These are phyloP conservation scores for Artemia sinica DNA, from an alignment of 2,888 invertebrate genomes.

Conservation along the genomic window DNA sequence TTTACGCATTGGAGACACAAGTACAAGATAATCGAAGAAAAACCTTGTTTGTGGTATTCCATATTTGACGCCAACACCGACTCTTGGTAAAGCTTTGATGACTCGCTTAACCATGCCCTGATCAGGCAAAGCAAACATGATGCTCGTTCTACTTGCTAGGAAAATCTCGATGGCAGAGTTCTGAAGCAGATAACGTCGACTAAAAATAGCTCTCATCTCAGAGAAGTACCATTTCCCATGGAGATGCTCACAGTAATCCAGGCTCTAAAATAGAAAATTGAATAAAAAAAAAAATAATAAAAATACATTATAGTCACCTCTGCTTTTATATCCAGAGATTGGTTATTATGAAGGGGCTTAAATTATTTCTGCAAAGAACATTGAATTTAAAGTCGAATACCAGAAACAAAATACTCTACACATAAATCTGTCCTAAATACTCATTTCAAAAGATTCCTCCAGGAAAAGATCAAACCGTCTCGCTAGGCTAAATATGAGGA, in stretches of 20 bases:
- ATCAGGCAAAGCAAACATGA: slow-evolving; percentile 95
- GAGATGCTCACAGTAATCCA: slow-evolving; percentile 93
- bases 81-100: slow-evolving; percentile 86
- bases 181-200: slow-evolving; percentile 84
- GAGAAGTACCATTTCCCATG: slow-evolving; percentile 99
- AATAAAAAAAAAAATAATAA: slow-evolving; percentile 23
- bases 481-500: no score
- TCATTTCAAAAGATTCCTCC: no score
- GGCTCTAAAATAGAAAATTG: slow-evolving; percentile 54
- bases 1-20: no score
- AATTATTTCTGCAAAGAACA: no score
- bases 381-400: no score
- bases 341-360: no score
- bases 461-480: no score
- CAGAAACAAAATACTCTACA: no score
- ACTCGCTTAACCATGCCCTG: slow-evolving; percentile 94
- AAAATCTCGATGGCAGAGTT: slow-evolving; percentile 96
- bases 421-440: no score
- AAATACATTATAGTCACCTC: not conserved
- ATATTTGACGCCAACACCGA: slow-evolving; percentile 98
- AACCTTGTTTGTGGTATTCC: slow-evolving; percentile 93
- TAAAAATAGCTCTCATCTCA: slow-evolving; percentile 96
- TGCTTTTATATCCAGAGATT: no score
- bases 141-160: slow-evolving; percentile 92
- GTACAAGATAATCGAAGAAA: slow-evolving; percentile 28